Evolutionary conservation across 1,140 invertebrate genomes (phyloP).

Genomic region (Brachionus rubens): DNA sequence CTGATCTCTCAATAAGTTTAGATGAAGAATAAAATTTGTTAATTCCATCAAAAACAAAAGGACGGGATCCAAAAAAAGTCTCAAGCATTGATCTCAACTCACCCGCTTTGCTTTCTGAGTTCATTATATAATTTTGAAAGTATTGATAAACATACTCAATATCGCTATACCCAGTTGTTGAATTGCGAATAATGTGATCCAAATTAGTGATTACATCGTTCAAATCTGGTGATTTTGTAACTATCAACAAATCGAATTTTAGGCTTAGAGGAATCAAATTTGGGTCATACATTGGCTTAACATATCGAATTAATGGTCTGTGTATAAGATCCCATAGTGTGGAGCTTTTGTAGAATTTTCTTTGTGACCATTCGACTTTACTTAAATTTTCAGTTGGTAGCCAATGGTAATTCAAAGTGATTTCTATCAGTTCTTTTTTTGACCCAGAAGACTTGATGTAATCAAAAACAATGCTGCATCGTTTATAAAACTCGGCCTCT

Average conservation of each 20-base stretch:
- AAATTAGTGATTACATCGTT: neutral
- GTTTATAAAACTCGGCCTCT: neutral
- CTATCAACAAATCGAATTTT: neutral
- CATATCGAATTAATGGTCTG: neutral
- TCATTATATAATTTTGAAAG: neutral
- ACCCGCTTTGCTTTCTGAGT: neutral
- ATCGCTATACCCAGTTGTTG: neutral
- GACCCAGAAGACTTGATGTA: neutral
- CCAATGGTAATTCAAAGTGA: neutral
- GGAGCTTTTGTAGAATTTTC: neutral
- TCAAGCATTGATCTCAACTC: neutral
- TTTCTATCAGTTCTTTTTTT: neutral
- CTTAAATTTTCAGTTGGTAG: neutral
- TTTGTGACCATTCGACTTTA: neutral
- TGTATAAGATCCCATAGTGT: neutral
- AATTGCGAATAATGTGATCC: neutral
- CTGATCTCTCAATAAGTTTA: neutral
- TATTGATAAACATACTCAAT: neutral
- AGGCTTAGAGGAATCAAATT: neutral
- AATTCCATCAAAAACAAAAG: slow-evolving; percentile 6
- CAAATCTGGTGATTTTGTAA: neutral
- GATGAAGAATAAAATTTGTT: neutral
- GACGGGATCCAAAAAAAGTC: neutral
- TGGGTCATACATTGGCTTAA: neutral
- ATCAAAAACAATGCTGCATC: neutral